These are phyloP conservation scores for Xenopus tropicalis DNA, from an alignment of 2,113 vertebrate species.

Conservation along the genomic window DNA sequence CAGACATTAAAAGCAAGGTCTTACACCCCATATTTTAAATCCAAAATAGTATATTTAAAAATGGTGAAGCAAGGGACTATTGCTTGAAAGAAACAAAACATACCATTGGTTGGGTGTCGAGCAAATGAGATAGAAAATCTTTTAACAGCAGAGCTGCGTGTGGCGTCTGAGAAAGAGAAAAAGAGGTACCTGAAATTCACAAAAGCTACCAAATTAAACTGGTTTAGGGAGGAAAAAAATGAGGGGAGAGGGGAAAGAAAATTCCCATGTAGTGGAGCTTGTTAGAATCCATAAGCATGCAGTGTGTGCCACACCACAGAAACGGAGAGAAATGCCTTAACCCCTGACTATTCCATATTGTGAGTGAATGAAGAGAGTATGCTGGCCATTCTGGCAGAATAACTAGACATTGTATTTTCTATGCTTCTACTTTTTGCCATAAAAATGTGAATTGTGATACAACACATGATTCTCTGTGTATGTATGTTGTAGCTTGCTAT, in stretches of 20 bases:
- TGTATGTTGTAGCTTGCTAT: too few species aligned
- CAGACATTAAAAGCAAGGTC: slow-evolving; percentile 54
- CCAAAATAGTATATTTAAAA: slow-evolving; percentile 62
- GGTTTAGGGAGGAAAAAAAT: slow-evolving; percentile 63
- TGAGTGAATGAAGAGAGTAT: slow-evolving; percentile 27
- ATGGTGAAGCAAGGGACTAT: slow-evolving; percentile 70
- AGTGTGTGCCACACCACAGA: slow-evolving; percentile 57
- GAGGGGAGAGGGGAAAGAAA: slow-evolving; percentile 49
- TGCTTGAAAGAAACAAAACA: slow-evolving; percentile 85
- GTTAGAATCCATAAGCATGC: slow-evolving; percentile 70
- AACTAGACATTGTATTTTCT: too few species aligned
- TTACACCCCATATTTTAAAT: slow-evolving; percentile 62
- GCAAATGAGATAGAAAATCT: slow-evolving; percentile 97
- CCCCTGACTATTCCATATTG: neutral
- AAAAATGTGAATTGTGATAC: too few species aligned
- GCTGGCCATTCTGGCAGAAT: slow-evolving; percentile 51
- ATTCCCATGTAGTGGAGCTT: slow-evolving; percentile 46
- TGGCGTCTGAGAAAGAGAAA: slow-evolving; percentile 95
- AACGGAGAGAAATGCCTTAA: slow-evolving; percentile 49
- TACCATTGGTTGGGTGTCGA: slow-evolving; percentile 97
- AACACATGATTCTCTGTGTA: too few species aligned
- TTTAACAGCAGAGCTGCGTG: slow-evolving; percentile 92
- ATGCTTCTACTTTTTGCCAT: too few species aligned
- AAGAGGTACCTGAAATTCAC: slow-evolving; percentile 89
- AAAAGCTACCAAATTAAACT: slow-evolving; percentile 77